These are phyloP conservation scores for Recurvirostra avosetta DNA, from an alignment of 2,113 vertebrate genomes.

Conservation along the genomic window DNA sequence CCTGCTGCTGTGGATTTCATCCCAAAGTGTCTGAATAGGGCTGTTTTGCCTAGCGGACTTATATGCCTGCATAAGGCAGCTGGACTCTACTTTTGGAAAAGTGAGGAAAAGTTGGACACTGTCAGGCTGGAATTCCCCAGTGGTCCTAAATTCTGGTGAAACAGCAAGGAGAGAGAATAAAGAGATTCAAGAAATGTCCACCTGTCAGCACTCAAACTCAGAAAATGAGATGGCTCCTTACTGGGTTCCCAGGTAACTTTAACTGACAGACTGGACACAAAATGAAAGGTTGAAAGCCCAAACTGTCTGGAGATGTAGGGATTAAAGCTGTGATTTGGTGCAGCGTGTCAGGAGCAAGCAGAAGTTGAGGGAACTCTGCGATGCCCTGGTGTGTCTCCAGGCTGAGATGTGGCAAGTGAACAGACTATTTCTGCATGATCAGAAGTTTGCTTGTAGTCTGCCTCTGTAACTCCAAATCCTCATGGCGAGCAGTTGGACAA, in stretches of 20 bases:
- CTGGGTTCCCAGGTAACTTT: background rate
- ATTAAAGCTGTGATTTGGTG: background rate
- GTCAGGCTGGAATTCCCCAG: background rate
- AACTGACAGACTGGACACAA: background rate
- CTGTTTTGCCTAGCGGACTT: background rate
- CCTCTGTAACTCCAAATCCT: background rate
- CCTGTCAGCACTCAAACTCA: background rate
- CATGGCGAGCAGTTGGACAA: background rate
- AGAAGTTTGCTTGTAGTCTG: background rate
- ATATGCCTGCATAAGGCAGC: background rate
- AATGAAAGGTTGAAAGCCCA: background rate
- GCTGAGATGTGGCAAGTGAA: background rate
- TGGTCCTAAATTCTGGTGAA: background rate
- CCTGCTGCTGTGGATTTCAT: background rate
- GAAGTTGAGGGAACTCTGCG: background rate
- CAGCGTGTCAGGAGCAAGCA: background rate
- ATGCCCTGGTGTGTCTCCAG: background rate
- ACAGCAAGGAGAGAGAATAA: background rate
- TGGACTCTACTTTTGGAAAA: background rate
- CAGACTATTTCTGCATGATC: background rate
- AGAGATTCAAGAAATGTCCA: background rate
- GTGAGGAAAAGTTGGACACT: background rate
- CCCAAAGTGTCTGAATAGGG: background rate
- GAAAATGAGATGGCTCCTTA: background rate
- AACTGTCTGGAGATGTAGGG: background rate